Conservation (phyloP, 2,797 vertebrate species). For the Crax fasciolata region DNA sequence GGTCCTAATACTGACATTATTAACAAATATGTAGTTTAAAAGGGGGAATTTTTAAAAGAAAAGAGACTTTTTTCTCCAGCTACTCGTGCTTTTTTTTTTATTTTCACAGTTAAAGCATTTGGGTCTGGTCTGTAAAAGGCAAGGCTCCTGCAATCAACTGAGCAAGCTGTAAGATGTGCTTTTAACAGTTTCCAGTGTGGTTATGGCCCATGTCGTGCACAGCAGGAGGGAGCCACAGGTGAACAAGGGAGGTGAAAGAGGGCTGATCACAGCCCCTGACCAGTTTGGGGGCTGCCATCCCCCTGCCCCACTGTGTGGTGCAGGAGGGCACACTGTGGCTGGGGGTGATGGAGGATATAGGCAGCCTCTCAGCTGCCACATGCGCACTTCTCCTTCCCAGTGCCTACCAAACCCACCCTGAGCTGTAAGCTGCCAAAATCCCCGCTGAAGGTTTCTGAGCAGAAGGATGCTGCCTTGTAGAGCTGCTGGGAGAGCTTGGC, state of each 20-base stretch:
- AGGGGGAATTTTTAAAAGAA: not conserved
- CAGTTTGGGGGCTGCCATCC: not conserved
- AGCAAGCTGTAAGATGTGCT: not conserved
- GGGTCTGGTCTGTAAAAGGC: not conserved
- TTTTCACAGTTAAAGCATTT: not conserved
- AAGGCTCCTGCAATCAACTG: not conserved
- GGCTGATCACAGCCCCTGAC: fast-evolving
- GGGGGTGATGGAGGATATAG: not conserved
- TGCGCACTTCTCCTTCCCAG: not conserved
- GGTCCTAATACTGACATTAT: not conserved
- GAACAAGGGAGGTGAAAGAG: not conserved
- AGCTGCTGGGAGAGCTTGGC: not conserved
- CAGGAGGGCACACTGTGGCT: fast-evolving
- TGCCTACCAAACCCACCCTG: not conserved
- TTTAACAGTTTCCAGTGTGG: not conserved
- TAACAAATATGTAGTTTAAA: not conserved
- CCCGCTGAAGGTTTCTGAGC: not conserved
- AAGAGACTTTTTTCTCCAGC: not conserved
- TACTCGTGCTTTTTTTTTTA: not conserved
- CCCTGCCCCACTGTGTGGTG: not conserved
- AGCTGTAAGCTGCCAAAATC: not conserved
- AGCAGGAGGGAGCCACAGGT: not conserved
- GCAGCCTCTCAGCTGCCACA: not conserved
- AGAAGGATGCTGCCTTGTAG: not conserved
- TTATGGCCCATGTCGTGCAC: not conserved